These are phyloP conservation scores for Holacanthus passer DNA, from an alignment of 2,113 vertebrate species.

Conservation along the genomic window DNA sequence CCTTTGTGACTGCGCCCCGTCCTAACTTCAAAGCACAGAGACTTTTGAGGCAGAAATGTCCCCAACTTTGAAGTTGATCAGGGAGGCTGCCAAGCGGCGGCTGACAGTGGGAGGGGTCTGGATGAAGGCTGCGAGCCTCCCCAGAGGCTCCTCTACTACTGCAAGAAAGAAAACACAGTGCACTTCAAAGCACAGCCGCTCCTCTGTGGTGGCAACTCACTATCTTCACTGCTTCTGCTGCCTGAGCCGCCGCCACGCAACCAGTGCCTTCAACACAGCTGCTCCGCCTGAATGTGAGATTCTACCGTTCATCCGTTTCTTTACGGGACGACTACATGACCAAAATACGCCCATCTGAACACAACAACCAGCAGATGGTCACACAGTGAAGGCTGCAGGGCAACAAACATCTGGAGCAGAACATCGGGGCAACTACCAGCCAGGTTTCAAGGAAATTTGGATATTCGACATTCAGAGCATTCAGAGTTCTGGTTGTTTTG, in stretches of 20 bases:
- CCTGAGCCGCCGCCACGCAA: neutral
- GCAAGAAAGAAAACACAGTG: slow-evolving; percentile 1
- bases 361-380: neutral
- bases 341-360: neutral
- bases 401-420: neutral
- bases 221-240: slow-evolving; percentile 1
- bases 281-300: too few species aligned
- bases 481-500: too few species aligned
- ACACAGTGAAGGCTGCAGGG: neutral
- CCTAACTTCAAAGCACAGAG: slow-evolving; percentile 60
- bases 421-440: neutral
- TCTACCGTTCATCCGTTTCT: neutral
- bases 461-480: too few species aligned
- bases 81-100: slow-evolving; percentile 40
- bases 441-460: too few species aligned
- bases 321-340: neutral
- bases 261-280: neutral
- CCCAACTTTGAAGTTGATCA: slow-evolving; percentile 60
- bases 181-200: slow-evolving; percentile 38
- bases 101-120: slow-evolving; percentile 59
- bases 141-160: slow-evolving; percentile 42
- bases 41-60: slow-evolving; percentile 49
- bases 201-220: neutral
- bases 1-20: slow-evolving; percentile 24
- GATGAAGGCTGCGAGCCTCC: slow-evolving; percentile 48